Evolutionary conservation across 2,888 invertebrate genomes (phyloP), one percentile per base, ranked within the genome.

Genomic region (Tupiocoris notatus): DNA sequence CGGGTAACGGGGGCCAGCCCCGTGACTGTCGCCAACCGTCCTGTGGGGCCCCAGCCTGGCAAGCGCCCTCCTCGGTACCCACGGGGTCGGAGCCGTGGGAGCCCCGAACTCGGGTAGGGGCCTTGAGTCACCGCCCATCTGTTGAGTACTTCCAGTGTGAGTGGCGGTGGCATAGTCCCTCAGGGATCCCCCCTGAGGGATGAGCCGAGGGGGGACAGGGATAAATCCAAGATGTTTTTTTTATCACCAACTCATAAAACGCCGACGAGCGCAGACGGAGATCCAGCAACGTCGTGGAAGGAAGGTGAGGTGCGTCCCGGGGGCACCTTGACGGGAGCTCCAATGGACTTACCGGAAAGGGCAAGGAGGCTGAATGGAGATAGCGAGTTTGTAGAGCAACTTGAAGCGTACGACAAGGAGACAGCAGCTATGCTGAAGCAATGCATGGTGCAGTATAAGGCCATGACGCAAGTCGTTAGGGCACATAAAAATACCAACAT

Each of bases 1-100:
- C n/a, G 25, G 65, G 25, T 17, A 65, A 65, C 65, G 12, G 65
- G 1, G 17, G 1, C 65, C 1, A 1, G 17, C 25, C 65, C 25
- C 9, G 6, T 1, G 0, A 23, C 9, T 3, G 18, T 25, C 9
- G 65, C 65, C 65, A n/a, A n/a, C n/a, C n/a, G n/a, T n/a, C n/a
- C n/a, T n/a, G n/a, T n/a, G n/a, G n/a, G n/a, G n/a, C n/a, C 65
- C 65, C 65, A 18, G 65, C 65, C 25, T 24, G n/a, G 65, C 65
- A 65, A 17, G 65, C 65, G 23, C 65, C 25, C 65, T 17, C 7
- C 25, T 23, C 23, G 65, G 65, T 65, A 25, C 65, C n/a, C 25
- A 65, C 65, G 65, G 9, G 1, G 65, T 65, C 65, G 65, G 65
- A 65, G 65, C 16, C 65, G 65, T 65, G 25, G 2, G 65, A 65